Conservation (phyloP, 2,888 invertebrate genomes). For the Agrochola litura region DNA sequence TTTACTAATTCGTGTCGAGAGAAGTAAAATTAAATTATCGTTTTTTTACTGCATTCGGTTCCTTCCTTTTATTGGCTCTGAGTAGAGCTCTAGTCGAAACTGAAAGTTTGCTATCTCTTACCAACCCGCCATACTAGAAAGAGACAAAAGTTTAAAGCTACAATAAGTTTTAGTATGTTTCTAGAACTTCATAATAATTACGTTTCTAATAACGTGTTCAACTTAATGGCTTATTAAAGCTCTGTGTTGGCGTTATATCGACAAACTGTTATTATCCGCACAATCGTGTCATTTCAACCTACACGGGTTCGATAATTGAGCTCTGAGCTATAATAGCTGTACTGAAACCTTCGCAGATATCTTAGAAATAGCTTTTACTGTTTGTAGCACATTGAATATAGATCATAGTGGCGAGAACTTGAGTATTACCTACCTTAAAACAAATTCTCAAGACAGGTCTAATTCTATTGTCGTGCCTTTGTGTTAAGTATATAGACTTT, state of each 20-base stretch:
- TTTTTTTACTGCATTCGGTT: no score
- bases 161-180: background rate
- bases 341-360: constrained; percentile 6
- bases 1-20: no score
- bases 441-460: no score
- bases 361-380: background rate
- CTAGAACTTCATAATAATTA: background rate
- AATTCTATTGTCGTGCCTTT: no score
- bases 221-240: background rate
- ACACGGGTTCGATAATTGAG: constrained; percentile 13
- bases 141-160: background rate
- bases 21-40: no score
- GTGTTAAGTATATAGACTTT: no score
- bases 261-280: constrained; percentile 1
- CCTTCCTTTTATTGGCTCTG: no score
- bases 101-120: background rate
- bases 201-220: background rate
- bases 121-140: background rate
- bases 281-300: constrained; percentile 20
- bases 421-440: no score
- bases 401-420: background rate
- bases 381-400: background rate
- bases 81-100: background rate
- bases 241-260: constrained; percentile 3
- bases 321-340: background rate